Percentiles rank a stretch among this genome's conserved stretches.
These are phyloP conservation scores for Netelia fuscicornis DNA, from an alignment of 2,888 invertebrate genomes.

Conservation along the genomic window DNA sequence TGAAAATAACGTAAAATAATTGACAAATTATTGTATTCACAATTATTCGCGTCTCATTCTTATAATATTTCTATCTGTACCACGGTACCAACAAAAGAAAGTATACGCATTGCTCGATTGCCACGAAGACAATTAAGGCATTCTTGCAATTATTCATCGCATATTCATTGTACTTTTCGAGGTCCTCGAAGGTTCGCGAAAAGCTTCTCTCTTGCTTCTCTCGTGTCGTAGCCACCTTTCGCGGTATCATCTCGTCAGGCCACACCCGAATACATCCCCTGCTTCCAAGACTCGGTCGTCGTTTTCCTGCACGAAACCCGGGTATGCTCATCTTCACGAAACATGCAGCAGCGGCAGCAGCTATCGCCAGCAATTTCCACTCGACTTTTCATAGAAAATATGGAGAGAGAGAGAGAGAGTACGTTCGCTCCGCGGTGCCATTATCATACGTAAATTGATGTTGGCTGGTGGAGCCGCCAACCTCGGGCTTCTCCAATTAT, in stretches of 20 bases:
- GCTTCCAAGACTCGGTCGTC: conserved; percentile 23
- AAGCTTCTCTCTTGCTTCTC: conserved; percentile 22
- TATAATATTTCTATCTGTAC: not conserved
- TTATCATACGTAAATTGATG: conserved; percentile 74
- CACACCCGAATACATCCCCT: conserved; percentile 33
- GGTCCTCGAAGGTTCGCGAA: conserved; percentile 54
- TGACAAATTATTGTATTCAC: no score
- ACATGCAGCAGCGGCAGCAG: conserved; percentile 56
- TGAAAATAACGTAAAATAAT: not conserved
- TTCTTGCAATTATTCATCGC: conserved; percentile 66
- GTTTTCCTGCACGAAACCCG: conserved; percentile 49
- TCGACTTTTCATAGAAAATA: conserved; percentile 70
- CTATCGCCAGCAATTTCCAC: conserved; percentile 69
- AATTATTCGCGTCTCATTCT: no score
- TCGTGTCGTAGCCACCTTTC: conserved; percentile 44
- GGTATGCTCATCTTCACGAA: conserved; percentile 59
- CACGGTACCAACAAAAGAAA: not conserved
- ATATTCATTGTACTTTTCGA: conserved; percentile 67
- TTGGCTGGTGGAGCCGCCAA: conserved; percentile 64
- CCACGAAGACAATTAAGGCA: conserved; percentile 58
- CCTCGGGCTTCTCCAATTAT: conserved; percentile 70
- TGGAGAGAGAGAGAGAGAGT: conserved; percentile 7
- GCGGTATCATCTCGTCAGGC: conserved; percentile 52
- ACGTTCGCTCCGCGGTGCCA: conserved; percentile 62
- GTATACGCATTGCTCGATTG: conserved; percentile 39